Evolutionary conservation across 2,888 invertebrate species (phyloP), one percentile per base, ranked within the genome.

Genomic region (Agrochola lychnidis): DNA sequence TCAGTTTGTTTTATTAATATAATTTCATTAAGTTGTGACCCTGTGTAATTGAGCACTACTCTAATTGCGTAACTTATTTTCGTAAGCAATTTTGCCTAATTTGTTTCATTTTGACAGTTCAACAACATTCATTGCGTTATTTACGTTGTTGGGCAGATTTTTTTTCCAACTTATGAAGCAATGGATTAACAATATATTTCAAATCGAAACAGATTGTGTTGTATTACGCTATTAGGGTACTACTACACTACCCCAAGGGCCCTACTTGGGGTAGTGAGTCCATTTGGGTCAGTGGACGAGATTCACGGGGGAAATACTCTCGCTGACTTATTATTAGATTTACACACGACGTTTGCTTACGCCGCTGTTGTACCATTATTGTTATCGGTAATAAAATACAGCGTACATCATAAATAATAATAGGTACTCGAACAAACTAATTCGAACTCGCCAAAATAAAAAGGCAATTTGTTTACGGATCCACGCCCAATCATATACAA

Each of bases 221-320:
- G 30, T 30, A 30, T 30, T 30, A 2, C 30, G 30, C 30, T 1
- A 30, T 30, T 30, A 30, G 30, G 30, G 30, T 30, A 30, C 30
- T 30, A n/a, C n/a, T n/a, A n/a, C n/a, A n/a, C n/a, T n/a, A n/a
- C n/a, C n/a, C n/a, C n/a, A n/a, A 63, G 42, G 67, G 25, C 64
- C 51, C 36, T 16, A 30, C n/a, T n/a, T 12, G 25, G 56, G 25
- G 48, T 14, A 14, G n/a, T 10, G 57, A 16, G 62, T n/a, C 30
- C 36, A 30, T 7, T 59, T 63, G 62, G 42, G n/a, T 42, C 22
- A 19, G 51, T 36, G 36, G 10, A 12, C 59, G 63, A 53, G 36
- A 22, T 42, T 36, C 79, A 25, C 61, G 22, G n/a, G 79, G 83
- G 83, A 81, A 83, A 72, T 83, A 63, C 63, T 56, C 25, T 19